Conservation (phyloP, 2,888 invertebrate genomes). For the Epistrophella euchroma region DNA sequence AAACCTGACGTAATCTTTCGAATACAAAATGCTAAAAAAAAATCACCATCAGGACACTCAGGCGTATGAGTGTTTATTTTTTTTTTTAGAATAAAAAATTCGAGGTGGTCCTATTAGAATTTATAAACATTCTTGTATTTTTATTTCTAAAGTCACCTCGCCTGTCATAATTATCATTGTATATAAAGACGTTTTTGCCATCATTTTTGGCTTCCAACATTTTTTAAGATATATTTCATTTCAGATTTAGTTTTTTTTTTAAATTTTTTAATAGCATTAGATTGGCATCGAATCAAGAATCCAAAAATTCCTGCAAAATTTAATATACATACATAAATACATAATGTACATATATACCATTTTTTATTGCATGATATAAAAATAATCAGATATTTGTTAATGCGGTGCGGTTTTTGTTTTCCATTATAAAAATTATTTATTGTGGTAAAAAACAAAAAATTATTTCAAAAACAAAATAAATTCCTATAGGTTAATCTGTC, state of each 20-base stretch:
- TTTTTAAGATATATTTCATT: conserved; percentile 3
- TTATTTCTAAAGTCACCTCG: conserved; percentile 19
- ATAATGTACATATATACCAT: background rate
- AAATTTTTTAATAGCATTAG: conserved; percentile 20
- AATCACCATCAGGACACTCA: background rate
- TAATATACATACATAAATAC: background rate
- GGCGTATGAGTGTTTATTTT: conserved; percentile 4
- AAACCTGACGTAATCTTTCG: background rate
- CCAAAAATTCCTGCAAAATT: background rate
- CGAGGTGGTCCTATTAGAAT: background rate
- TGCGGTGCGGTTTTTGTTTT: too few species aligned
- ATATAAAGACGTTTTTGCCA: conserved; percentile 1
- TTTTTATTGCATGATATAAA: conserved; percentile 68
- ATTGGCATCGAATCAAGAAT: conserved; percentile 34
- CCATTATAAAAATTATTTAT: too few species aligned
- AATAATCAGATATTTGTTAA: conserved; percentile 43
- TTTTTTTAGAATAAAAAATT: background rate
- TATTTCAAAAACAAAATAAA: too few species aligned
- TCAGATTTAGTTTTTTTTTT: background rate
- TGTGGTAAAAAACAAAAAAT: too few species aligned
- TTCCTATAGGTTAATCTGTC: too few species aligned
- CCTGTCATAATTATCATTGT: conserved; percentile 14
- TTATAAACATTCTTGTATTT: background rate
- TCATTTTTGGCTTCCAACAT: background rate
- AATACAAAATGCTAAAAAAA: background rate